These are phyloP conservation scores for Cynocephalus volans DNA, from an alignment of 2,113 vertebrate species.

Conservation along the genomic window DNA sequence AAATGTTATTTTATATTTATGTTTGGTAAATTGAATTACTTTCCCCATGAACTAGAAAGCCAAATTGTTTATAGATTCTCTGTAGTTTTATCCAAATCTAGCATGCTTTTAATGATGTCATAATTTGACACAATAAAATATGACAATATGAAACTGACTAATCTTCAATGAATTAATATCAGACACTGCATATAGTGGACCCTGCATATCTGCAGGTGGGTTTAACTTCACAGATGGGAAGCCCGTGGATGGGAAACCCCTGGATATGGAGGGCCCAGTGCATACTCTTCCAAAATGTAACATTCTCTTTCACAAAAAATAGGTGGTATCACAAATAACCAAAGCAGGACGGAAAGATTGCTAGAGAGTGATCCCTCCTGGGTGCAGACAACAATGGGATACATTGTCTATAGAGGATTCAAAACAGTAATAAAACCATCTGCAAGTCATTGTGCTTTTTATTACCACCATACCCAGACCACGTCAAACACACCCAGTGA, in stretches of 20 bases:
- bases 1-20: neutral
- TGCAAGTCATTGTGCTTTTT: neutral
- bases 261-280: too few relatives aligned
- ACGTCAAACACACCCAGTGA: fast-evolving
- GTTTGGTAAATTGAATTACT: neutral
- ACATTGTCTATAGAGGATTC: too few relatives aligned
- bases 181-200: neutral
- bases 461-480: neutral
- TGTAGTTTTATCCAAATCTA: neutral
- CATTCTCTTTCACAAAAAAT: neutral
- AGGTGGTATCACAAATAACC: neutral
- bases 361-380: too few relatives aligned
- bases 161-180: neutral
- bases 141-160: neutral
- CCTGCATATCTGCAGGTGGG: too few relatives aligned
- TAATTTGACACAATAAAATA: neutral
- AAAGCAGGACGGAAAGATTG: neutral
- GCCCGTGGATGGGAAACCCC: too few relatives aligned
- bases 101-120: neutral
- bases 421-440: neutral
- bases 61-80: neutral
- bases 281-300: neutral
- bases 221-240: too few relatives aligned
- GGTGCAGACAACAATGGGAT: neutral
- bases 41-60: neutral